Evolutionary conservation across 2,888 invertebrate species (phyloP).

Genomic region (Acronicta aceris): DNA sequence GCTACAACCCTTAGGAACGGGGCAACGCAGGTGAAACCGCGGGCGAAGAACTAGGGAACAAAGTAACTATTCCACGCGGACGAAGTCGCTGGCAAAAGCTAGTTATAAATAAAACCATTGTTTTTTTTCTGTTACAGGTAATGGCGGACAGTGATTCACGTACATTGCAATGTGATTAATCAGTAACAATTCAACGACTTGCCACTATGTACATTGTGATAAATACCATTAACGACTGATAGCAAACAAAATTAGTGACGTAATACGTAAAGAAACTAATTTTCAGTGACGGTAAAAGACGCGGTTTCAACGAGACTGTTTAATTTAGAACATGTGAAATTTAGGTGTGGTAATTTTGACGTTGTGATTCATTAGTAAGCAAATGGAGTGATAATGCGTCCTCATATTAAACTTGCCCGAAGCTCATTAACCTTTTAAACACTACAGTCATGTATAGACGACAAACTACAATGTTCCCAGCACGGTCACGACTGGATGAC

Average conservation of each 20-base stretch:
- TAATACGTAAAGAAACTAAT: conserved; percentile 28
- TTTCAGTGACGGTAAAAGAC: conserved; percentile 37
- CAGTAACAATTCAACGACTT: conserved; percentile 38
- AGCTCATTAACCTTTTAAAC: too few species aligned
- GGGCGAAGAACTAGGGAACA: too few species aligned
- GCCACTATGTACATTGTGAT: conserved; percentile 41
- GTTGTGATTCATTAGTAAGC: conserved; percentile 1
- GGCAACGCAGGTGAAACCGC: too few species aligned
- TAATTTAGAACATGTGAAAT: conserved; percentile 27
- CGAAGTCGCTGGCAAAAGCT: too few species aligned
- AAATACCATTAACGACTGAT: conserved; percentile 40
- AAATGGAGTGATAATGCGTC: conserved; percentile 12
- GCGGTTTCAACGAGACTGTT: conserved; percentile 33
- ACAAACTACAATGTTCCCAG: too few species aligned
- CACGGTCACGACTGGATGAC: too few species aligned
- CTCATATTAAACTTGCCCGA: too few species aligned
- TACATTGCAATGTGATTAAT: conserved; percentile 22
- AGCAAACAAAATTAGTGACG: conserved; percentile 14
- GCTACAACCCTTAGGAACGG: too few species aligned
- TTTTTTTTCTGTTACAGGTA: conserved; percentile 28
- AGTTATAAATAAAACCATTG: too few species aligned
- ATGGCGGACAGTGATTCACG: conserved; percentile 2
- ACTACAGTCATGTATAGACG: too few species aligned
- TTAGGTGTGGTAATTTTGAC: conserved; percentile 19
- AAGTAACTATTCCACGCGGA: too few species aligned